Base-by-base conservation (phyloP, 2,797 vertebrate genomes). In the Pipistrellus nathusii region DNA sequence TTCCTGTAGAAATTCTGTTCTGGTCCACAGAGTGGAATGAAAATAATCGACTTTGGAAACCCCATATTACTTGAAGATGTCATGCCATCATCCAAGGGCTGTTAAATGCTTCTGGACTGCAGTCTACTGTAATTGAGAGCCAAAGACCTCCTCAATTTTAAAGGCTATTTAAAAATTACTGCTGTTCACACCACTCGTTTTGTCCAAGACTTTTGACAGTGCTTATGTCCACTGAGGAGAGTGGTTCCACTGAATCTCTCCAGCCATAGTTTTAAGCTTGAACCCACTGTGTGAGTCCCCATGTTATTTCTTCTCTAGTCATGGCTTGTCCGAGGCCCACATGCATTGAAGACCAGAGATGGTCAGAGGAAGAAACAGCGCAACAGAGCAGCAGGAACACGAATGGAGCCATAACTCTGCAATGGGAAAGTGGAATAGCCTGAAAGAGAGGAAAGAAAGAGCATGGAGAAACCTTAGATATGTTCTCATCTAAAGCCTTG, bases 11-110 rank as follows among this genome's bases (percentile, higher is more conserved):
- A 92, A 91, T 72, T 69, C 89, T 0, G 0, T 95, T 91, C 57
- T 88, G 64, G 38, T 59, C 80, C 83, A 57, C 12, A 75, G 53
- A 86, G 0, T 66, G 46, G 11, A 80, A 96, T 83, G n/a, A 83
- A 94, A 94, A 94, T 64, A 85, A 64, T 78, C 69, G 51, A 51
- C 44, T 51, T 21, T 41, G 57, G 81, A 89, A 90, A 59, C 23
- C 1, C 78, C 35, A 15, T 35, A 35, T 91, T 83, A 72, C 75
- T 35, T 20, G 78, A 78, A 94, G n/a, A 48, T 78, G 21, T 75
- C 68, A 76, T 27, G 46, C 20, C 64, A 78, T 69, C 77, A n/a
- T 72, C 48, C 76, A 46, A 72, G 71, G 35, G 41, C 48, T 84
- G 35, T 89, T 86, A 46, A 71, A 44, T 32, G 30, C n/a, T 57